Percentiles rank a stretch among this genome's conserved stretches.
Evolutionary conservation across 2,113 vertebrate species (phyloP).

Genomic region (Prinia subflava): DNA sequence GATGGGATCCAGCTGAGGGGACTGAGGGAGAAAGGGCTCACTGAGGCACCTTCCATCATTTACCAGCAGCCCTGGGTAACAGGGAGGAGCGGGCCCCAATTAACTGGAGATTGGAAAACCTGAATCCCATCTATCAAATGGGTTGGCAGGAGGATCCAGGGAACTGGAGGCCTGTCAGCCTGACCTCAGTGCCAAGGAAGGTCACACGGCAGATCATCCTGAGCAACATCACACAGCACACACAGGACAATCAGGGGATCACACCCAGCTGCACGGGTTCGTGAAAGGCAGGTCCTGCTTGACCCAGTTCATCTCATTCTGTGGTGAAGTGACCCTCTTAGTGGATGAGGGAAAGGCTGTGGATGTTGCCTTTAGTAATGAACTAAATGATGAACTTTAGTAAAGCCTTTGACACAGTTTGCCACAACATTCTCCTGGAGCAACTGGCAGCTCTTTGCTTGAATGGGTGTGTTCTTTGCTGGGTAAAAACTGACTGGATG

Average conservation of each 20-base stretch:
- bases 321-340: background rate
- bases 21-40: background rate
- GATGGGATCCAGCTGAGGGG: background rate
- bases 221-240: accelerated
- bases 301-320: background rate
- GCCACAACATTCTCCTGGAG: background rate
- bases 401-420: background rate
- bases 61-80: background rate
- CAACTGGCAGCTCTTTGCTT: background rate
- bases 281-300: no score
- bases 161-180: background rate
- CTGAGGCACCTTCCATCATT: background rate
- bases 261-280: background rate
- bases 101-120: background rate
- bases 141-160: background rate
- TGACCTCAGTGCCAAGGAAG: background rate
- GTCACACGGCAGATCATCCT: background rate
- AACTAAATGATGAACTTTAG: background rate
- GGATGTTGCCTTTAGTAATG: background rate
- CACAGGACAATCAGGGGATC: background rate
- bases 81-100: background rate
- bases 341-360: background rate
- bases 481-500: background rate
- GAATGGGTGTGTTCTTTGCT: background rate
- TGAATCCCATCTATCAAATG: background rate